phyloP scores from a whole-genome alignment of 2,888 invertebrate genomes.

The Cephonodes hylas region DNA sequence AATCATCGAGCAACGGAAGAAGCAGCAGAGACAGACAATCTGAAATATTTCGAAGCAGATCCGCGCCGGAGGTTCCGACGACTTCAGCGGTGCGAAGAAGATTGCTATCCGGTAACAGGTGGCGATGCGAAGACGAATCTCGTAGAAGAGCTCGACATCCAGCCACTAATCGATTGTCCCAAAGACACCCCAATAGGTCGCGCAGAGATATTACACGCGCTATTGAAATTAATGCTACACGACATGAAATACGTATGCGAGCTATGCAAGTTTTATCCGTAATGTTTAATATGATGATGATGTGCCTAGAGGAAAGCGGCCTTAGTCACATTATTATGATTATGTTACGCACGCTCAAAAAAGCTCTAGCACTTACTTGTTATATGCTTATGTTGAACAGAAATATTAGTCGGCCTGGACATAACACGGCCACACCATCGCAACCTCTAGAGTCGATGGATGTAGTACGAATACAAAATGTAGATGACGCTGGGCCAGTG shows the following conservation, averaged over 20 bases:
- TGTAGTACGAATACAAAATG: conserved; percentile 66
- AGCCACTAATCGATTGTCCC: conserved; percentile 43
- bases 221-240: conserved; percentile 67
- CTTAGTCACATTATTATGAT: conserved; percentile 69
- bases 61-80: conserved; percentile 38
- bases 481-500: conserved; percentile 63
- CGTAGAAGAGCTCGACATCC: conserved; percentile 53
- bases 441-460: conserved; percentile 58
- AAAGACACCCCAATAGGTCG: conserved; percentile 49
- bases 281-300: conserved; percentile 80
- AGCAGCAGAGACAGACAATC: background rate
- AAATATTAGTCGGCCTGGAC: conserved; percentile 41
- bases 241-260: conserved; percentile 74
- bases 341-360: conserved; percentile 71
- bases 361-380: conserved; percentile 71
- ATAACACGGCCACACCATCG: conserved; percentile 40
- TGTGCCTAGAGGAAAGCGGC: conserved; percentile 72
- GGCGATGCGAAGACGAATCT: conserved; percentile 61
- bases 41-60: conserved; percentile 19
- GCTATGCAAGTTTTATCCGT: conserved; percentile 76
- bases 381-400: conserved; percentile 73
- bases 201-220: conserved; percentile 60
- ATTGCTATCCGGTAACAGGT: conserved; percentile 50
- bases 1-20: background rate
- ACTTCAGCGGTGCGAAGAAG: conserved; percentile 51